Evolutionary conservation across 1,140 invertebrate genomes (phyloP), one percentile per base, ranked within the genome.

Genomic region (Platyura marginata): DNA sequence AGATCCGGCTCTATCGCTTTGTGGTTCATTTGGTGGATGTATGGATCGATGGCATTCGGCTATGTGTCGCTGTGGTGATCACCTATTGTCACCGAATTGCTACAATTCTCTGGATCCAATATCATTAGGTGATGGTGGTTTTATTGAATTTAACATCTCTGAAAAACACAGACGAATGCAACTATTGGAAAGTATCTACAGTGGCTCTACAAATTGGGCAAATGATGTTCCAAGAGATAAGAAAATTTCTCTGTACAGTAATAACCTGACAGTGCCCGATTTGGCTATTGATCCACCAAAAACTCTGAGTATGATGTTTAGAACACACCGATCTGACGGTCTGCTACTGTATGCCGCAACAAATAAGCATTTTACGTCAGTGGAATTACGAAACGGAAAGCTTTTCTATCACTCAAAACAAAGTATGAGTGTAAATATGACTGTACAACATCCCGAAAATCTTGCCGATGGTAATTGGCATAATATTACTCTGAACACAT

Each of bases 161-260:
- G 82, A 90, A 50, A 84, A 81, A 54, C 86, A 88, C 59, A 67
- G 76, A 43, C 63, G 89, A 53, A 84, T 89, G 74, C 85, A 89
- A 55, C 63, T 89, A 1, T 55, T 90, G 32, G 81, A 85, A 33
- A 72, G 71, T 34, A 65, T 88, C 15, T 88, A 87, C 52, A 66
- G 69, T 13, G 78, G 79, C 2, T 75, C 72, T 13, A 82, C 74
- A 0, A 55, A 72, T 2, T 87, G 82, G 83, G 47, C 49, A 8
- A 44, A 48, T 13, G 44, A 48, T 11, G 37, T 41, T 0, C 23
- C 23, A n/a, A 43, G 47, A 11, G 46, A 43, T n/a, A 40, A 35
- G 21, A 43, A 51, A 25, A 45, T 44, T 36, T 46, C 46, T 6
- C 33, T 22, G 11, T 33, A 41, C 18, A 36, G 19, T 3, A 45